A percentile compares a stretch with the other conserved stretches of the same genome.
These are phyloP conservation scores for Ctenopoma kingsleyae DNA, from an alignment of 2,797 vertebrate species.

Conservation along the genomic window DNA sequence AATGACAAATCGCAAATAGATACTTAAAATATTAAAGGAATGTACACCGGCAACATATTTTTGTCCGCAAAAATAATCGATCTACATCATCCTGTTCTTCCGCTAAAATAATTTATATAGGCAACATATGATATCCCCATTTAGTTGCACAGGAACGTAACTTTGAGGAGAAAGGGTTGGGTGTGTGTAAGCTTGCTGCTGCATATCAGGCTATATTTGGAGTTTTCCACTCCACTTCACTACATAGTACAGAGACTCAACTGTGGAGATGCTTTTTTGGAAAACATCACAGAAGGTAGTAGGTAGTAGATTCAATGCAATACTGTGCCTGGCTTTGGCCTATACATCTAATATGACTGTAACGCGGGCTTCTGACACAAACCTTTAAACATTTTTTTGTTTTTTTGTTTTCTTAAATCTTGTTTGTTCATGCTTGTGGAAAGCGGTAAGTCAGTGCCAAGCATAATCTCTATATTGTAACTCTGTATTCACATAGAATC, in stretches of 20 bases:
- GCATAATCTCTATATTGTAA: conserved; percentile 2
- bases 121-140: too few relatives aligned
- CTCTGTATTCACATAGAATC: conserved; percentile 1
- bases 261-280: conserved; percentile 1
- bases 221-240: background rate
- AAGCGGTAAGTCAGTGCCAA: background rate
- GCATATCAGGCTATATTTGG: conserved; percentile 11
- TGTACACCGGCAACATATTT: too few relatives aligned
- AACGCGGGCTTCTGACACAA: background rate
- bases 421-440: background rate
- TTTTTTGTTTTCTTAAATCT: background rate
- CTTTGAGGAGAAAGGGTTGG: too few relatives aligned
- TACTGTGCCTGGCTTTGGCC: background rate
- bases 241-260: too few relatives aligned
- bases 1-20: too few relatives aligned
- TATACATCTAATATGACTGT: background rate
- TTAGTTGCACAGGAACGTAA: too few relatives aligned
- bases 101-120: too few relatives aligned
- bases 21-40: too few relatives aligned
- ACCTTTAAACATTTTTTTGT: too few relatives aligned
- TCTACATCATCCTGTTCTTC: too few relatives aligned
- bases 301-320: background rate
- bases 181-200: background rate
- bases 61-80: too few relatives aligned
- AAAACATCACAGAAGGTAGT: background rate